A percentile compares a stretch with the other conserved stretches of the same genome.
These are phyloP conservation scores for Disparrhopalites patrizii DNA, from an alignment of 2,888 invertebrate genomes.

Conservation along the genomic window DNA sequence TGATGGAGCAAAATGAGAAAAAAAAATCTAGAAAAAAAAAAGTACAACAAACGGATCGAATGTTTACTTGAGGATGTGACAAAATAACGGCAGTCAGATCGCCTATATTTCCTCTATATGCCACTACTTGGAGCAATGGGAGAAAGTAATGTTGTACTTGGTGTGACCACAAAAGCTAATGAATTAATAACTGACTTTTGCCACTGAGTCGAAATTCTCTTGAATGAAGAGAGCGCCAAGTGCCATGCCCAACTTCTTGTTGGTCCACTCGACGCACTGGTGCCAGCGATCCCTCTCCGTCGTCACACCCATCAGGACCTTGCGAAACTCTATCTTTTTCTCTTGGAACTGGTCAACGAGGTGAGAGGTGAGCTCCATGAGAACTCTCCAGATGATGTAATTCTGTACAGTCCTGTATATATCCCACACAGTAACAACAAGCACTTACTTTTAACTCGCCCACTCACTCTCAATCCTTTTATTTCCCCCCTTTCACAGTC, in stretches of 20 bases:
- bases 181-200: slow-evolving; percentile 69
- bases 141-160: too few relatives aligned
- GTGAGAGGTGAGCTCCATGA: slow-evolving; percentile 68
- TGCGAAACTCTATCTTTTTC: slow-evolving; percentile 68
- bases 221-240: slow-evolving; percentile 79
- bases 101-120: too few relatives aligned
- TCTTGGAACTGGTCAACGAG: slow-evolving; percentile 74
- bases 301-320: slow-evolving; percentile 68
- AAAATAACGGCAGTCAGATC: not conserved
- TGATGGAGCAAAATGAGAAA: not conserved
- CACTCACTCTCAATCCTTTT: too few relatives aligned
- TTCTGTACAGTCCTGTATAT: slow-evolving; percentile 67
- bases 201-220: slow-evolving; percentile 77
- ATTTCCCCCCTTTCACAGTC: too few relatives aligned
- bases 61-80: not conserved
- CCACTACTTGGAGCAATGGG: too few relatives aligned
- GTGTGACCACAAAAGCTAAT: not conserved
- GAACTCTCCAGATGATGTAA: slow-evolving; percentile 71
- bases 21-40: not conserved
- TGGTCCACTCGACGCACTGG: slow-evolving; percentile 78
- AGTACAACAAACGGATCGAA: not conserved
- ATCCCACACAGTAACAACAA: too few relatives aligned
- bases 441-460: too few relatives aligned
- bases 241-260: slow-evolving; percentile 80
- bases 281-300: slow-evolving; percentile 72